These are phyloP conservation scores for Seira musarum DNA, from an alignment of 2,888 invertebrate genomes.

Conservation along the genomic window DNA sequence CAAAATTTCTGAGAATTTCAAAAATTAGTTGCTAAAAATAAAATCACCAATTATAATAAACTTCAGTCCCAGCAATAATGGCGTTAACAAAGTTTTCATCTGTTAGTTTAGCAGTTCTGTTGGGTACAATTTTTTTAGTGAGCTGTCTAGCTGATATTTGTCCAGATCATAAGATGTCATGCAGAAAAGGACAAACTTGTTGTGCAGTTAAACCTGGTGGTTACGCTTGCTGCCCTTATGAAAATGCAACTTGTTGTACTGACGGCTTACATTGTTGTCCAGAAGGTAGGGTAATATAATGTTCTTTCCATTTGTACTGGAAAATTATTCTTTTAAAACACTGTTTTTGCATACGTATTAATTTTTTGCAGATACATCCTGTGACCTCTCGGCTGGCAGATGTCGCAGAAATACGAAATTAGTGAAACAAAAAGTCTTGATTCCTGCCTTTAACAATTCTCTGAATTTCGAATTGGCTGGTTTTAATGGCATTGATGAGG, in stretches of 20 bases:
- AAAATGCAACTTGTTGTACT: constrained; percentile 58
- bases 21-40: no score
- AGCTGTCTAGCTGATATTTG: constrained; percentile 42
- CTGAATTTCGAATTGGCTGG: no score
- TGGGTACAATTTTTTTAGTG: no score
- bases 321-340: no score
- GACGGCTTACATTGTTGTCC: constrained; percentile 64
- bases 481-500: no score
- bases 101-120: no score
- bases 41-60: no score
- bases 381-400: constrained; percentile 44
- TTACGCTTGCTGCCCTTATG: constrained; percentile 63
- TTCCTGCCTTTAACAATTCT: constrained; percentile 2
- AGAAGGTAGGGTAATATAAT: constrained; percentile 33
- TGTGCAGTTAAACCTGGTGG: constrained; percentile 48
- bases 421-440: background rate
- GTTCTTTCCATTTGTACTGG: no score
- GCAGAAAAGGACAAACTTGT: constrained; percentile 58
- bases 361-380: constrained; percentile 23
- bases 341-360: background rate
- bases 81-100: no score
- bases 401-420: constrained; percentile 15
- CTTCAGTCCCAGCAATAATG: no score
- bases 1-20: no score
- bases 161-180: constrained; percentile 56